These are phyloP conservation scores for Pseudanteris insignis DNA, from an alignment of 2,888 invertebrate genomes.

Conservation along the genomic window DNA sequence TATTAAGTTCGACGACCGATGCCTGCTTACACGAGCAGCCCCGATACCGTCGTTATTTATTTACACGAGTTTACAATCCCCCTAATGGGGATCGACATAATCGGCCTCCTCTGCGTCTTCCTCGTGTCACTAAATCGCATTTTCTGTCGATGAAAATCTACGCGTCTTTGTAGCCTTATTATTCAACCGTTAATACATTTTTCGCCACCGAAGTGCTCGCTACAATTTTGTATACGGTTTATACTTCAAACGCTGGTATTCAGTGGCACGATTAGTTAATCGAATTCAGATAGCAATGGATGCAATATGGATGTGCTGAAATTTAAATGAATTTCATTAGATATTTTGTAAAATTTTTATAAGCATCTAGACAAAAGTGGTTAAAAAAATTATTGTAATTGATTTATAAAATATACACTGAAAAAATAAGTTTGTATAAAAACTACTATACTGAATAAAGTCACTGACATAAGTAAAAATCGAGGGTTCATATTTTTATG, in stretches of 20 bases:
- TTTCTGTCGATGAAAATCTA: slow-evolving; percentile 46
- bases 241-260: not conserved
- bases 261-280: not conserved
- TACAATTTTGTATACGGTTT: slow-evolving; percentile 2
- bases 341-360: too few species aligned
- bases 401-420: too few species aligned
- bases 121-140: slow-evolving; percentile 45
- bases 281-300: too few species aligned
- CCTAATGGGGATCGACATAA: slow-evolving; percentile 63
- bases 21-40: slow-evolving; percentile 63
- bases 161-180: slow-evolving; percentile 37
- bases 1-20: slow-evolving; percentile 65
- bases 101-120: slow-evolving; percentile 51
- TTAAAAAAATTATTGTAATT: too few species aligned
- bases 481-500: too few species aligned
- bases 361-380: too few species aligned
- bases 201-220: slow-evolving; percentile 11
- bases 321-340: too few species aligned
- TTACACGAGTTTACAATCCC: slow-evolving; percentile 66
- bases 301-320: too few species aligned
- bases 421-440: too few species aligned
- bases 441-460: too few species aligned
- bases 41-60: slow-evolving; percentile 65
- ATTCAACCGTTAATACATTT: slow-evolving; percentile 24
- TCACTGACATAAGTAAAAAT: too few species aligned